Base-by-base conservation (phyloP, 2,888 invertebrate species). In the Drosophila mayaguana region DNA sequence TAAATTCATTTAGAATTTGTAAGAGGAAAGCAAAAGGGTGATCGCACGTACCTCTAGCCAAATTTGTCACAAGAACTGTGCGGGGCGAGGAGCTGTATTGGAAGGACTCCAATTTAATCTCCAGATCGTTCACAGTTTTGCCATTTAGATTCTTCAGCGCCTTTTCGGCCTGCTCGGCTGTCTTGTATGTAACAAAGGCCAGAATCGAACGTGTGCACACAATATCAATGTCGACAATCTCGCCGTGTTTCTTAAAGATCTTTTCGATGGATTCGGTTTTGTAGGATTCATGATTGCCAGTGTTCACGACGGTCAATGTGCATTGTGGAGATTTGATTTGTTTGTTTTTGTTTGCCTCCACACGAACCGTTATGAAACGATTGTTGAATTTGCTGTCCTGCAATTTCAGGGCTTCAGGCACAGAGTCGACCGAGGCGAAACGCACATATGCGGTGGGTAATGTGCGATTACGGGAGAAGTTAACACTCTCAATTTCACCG, bases 181-280 rank as follows among this genome's bases (percentile, higher is more conserved):
- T 56, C 59, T 85, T 81, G 38, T 78, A 91, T 2, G 81, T 85
- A 25, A 85, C 60, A 66, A 92, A 91, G 11, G 75, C 90, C 11
- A 91, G 57, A 14, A 84, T 60, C 5, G 25, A 4, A 6, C 67
- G 78, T 5, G 57, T 80, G 71, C 91, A 91, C 9, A 89, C 55
- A 3, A 86, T 22, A 28, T 90, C 87, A 1, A 86, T 2, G 5
- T 60, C 53, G 2, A 45, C 60, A n/a, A 92, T 56, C 38, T 88
- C 84, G 7, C 91, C 91, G 48, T 72, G 72, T 32, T 91, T 87
- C 14, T 81, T 78, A 18, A 92, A 91, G 2, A 89, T 81, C 18
- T 75, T 66, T 28, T 83, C 77, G 14, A 91, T 5, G 20, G 48
- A 50, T 0, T 76, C 62, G 0, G 48, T 0, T 9, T 54, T 77